Conservation (phyloP, 2,797 vertebrate species). For the Schizopygopsis pylzovi region DNA sequence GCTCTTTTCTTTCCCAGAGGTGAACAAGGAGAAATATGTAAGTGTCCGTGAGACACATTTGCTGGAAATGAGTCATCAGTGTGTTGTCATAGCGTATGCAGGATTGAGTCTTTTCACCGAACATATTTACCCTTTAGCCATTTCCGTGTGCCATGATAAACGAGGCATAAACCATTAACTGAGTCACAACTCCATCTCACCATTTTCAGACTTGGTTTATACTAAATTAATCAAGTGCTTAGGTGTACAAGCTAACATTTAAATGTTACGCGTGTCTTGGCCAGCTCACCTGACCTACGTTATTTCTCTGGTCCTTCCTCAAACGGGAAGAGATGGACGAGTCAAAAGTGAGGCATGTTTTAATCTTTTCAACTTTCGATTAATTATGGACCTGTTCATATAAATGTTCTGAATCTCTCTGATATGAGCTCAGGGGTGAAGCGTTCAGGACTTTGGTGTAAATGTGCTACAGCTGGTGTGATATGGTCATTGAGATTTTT, state of each 20-base stretch:
- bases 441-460: neutral
- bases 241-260: constrained; percentile 3
- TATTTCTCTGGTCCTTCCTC: constrained; percentile 5
- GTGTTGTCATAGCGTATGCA: constrained; percentile 56
- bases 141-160: constrained; percentile 31
- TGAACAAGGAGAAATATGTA: constrained; percentile 55
- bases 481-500: neutral
- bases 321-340: neutral
- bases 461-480: neutral
- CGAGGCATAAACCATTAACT: constrained; percentile 31
- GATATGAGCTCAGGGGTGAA: constrained; percentile 1
- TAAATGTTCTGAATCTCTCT: constrained; percentile 1
- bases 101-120: constrained; percentile 50
- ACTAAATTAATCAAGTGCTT: neutral
- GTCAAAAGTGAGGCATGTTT: constrained; percentile 6
- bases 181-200: neutral
- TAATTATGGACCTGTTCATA: neutral
- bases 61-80: constrained; percentile 58
- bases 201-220: constrained; percentile 3
- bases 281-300: neutral
- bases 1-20: constrained; percentile 52
- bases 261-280: constrained; percentile 16
- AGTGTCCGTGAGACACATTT: constrained; percentile 55
- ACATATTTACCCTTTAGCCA: constrained; percentile 43
- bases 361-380: constrained; percentile 12